Evolutionary conservation across 2,888 invertebrate species (phyloP).

Genomic region (Himalopsyche anomala): DNA sequence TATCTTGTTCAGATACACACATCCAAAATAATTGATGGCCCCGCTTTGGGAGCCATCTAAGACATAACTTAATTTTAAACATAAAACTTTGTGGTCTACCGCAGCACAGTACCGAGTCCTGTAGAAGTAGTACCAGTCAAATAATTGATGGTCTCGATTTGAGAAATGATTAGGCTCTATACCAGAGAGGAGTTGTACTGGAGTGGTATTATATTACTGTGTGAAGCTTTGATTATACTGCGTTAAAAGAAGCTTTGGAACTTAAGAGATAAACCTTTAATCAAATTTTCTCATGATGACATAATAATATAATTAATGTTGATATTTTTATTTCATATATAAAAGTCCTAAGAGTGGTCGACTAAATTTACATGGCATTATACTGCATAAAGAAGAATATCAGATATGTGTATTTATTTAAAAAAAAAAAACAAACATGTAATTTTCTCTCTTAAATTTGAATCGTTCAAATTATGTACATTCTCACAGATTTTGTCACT

Average conservation of each 20-base stretch:
- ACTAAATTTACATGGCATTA: too few relatives aligned
- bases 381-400: too few relatives aligned
- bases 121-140: not conserved
- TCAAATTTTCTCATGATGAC: too few relatives aligned
- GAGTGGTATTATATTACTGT: constrained; percentile 27
- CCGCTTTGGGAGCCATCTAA: constrained; percentile 6
- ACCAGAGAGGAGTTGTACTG: not conserved
- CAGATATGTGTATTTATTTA: too few relatives aligned
- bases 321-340: too few relatives aligned
- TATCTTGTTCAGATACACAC: constrained; percentile 21
- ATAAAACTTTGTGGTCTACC: not conserved
- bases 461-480: too few relatives aligned
- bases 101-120: not conserved
- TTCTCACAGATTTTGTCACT: too few relatives aligned
- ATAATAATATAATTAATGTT: too few relatives aligned
- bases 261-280: not conserved
- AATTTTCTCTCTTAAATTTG: too few relatives aligned
- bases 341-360: too few relatives aligned
- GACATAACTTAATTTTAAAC: constrained; percentile 15
- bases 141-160: constrained; percentile 22
- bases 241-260: not conserved
- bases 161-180: not conserved
- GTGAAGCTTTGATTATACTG: constrained; percentile 17
- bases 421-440: too few relatives aligned
- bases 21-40: constrained; percentile 44